phyloP scores from a whole-genome alignment of 92 coral and sea anemone species.

The Zoanthus sociatus region DNA sequence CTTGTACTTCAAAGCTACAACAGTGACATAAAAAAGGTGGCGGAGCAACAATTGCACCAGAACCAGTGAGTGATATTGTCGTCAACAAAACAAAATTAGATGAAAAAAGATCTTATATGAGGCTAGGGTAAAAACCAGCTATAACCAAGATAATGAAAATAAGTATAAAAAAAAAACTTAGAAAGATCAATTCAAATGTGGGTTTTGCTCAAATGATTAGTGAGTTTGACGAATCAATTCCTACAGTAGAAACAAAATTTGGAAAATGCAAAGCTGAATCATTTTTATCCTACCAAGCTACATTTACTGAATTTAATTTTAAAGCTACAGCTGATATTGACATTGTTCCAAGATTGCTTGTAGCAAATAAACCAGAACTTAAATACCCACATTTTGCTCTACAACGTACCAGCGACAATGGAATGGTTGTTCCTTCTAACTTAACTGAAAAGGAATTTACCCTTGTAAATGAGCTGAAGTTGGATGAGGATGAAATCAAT shows the following conservation, averaged over 20 bases:
- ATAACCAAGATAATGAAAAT: slow-evolving; percentile 5
- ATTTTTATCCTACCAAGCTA: neutral
- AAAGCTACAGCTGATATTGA: neutral
- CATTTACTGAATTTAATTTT: neutral
- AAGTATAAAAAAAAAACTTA: neutral
- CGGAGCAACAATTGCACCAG: slow-evolving; percentile 38
- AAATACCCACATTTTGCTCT: neutral
- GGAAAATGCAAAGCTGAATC: neutral
- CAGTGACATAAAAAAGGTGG: slow-evolving; percentile 61
- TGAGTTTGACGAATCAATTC: neutral
- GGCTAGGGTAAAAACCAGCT: slow-evolving; percentile 42
- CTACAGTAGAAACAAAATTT: neutral
- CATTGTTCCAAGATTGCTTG: neutral
- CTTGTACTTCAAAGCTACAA: slow-evolving; percentile 50
- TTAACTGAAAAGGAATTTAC: neutral
- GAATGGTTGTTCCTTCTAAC: slow-evolving; percentile 1
- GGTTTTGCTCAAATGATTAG: neutral
- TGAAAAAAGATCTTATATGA: slow-evolving; percentile 47
- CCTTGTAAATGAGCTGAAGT: neutral
- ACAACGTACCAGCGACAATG: neutral
- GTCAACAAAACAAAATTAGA: slow-evolving; percentile 55
- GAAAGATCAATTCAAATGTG: neutral
- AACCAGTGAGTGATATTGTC: slow-evolving; percentile 49
- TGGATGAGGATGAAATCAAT: slow-evolving; percentile 17
- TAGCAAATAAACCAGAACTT: neutral